Conservation (phyloP, 1,140 invertebrate species). For the Plectus sambesii region DNA sequence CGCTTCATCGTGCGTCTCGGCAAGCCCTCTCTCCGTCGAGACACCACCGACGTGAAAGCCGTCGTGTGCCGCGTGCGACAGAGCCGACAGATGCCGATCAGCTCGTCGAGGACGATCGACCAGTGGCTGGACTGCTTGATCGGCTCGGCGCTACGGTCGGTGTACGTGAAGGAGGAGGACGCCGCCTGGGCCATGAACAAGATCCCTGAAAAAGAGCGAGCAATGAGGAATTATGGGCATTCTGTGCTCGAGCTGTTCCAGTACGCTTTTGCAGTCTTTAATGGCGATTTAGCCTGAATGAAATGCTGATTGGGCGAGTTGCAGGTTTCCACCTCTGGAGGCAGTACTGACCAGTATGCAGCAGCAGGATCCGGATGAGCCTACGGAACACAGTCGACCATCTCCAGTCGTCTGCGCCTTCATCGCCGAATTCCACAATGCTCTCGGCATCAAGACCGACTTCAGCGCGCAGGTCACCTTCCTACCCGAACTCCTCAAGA, state of each 20-base stretch:
- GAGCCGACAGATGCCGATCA: constrained; percentile 26
- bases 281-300: too few species aligned
- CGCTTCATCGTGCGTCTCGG: constrained; percentile 32
- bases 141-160: constrained; percentile 26
- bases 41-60: constrained; percentile 22
- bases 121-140: constrained; percentile 21
- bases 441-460: constrained; percentile 34
- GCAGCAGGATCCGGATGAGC: constrained; percentile 18
- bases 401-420: constrained; percentile 31
- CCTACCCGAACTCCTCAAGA: constrained; percentile 35
- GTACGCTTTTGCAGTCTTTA: too few species aligned
- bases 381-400: too few species aligned
- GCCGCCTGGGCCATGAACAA: constrained; percentile 6
- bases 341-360: constrained; percentile 32
- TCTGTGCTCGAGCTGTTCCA: constrained; percentile 37
- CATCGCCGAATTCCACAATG: constrained; percentile 36
- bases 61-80: constrained; percentile 35
- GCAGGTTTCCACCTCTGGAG: constrained; percentile 38
- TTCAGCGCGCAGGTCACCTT: constrained; percentile 43
- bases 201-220: constrained; percentile 3
- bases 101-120: constrained; percentile 27
- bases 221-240: constrained; percentile 16
- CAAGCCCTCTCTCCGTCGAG: background rate
- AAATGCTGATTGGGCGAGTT: too few species aligned
- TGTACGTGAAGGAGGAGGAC: constrained; percentile 9